Evolutionary conservation across 2,113 vertebrate species (phyloP).

Genomic region (Plecturocebus donacophilus): DNA sequence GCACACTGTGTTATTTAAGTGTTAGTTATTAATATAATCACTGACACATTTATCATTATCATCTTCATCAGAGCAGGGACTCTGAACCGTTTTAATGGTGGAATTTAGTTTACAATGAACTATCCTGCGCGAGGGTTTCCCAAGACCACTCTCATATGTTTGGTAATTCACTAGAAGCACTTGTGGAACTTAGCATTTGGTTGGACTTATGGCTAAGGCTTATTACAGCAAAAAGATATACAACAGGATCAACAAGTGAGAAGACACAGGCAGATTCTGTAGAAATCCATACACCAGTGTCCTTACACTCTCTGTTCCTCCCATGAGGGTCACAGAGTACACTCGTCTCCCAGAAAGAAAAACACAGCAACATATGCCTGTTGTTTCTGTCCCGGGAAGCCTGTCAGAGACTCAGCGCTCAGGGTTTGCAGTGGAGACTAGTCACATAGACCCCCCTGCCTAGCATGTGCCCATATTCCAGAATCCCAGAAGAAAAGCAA

Average conservation of each 20-base stretch:
- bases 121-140: background rate
- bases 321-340: no score
- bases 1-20: fast-evolving
- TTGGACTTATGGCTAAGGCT: background rate
- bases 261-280: background rate
- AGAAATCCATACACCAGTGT: background rate
- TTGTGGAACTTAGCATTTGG: fast-evolving
- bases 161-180: no score
- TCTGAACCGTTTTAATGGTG: background rate
- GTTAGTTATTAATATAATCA: background rate
- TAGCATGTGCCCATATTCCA: background rate
- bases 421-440: background rate
- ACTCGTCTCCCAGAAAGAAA: background rate
- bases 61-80: background rate
- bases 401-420: background rate
- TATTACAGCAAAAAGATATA: background rate
- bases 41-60: background rate
- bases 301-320: background rate
- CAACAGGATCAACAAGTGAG: background rate
- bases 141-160: background rate
- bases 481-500: background rate
- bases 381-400: background rate
- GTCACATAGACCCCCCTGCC: background rate
- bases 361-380: background rate
- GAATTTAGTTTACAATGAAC: background rate